Evolutionary conservation across 2,797 vertebrate genomes (phyloP).

Genomic region (Lophius americanus): DNA sequence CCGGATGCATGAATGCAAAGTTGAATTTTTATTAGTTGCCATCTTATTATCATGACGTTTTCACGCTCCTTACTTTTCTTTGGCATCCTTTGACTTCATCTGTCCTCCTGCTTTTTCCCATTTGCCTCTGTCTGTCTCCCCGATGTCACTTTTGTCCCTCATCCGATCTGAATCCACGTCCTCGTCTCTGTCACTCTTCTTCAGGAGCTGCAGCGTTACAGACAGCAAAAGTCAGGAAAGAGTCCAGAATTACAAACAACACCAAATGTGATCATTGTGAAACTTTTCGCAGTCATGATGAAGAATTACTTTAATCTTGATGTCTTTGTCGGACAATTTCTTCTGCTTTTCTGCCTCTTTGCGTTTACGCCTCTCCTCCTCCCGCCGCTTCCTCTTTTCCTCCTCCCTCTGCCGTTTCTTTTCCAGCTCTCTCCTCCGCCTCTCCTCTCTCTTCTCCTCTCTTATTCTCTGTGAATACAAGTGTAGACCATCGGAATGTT

Average conservation of each 20-base stretch:
- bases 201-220: constrained; percentile 86
- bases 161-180: constrained; percentile 86
- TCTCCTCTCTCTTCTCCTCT: constrained; percentile 96
- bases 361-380: constrained; percentile 92
- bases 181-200: constrained; percentile 94
- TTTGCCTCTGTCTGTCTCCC: constrained; percentile 84
- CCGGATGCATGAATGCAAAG: not conserved
- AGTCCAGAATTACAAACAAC: not conserved
- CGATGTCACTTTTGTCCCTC: constrained; percentile 88
- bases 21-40: not conserved
- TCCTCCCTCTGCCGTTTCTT: constrained; percentile 95
- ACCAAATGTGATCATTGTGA: too few species aligned
- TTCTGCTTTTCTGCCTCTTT: constrained; percentile 94
- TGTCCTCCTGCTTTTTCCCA: constrained; percentile 86
- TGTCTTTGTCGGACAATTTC: constrained; percentile 92
- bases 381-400: constrained; percentile 93
- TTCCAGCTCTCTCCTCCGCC: constrained; percentile 91
- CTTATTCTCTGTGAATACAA: constrained; percentile 87
- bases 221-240: not conserved
- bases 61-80: constrained; percentile 87
- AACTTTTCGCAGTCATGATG: too few species aligned
- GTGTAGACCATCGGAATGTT: not conserved
- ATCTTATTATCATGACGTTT: not conserved
- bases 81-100: constrained; percentile 84
- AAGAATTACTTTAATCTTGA: constrained; percentile 90